Base-by-base conservation (phyloP, 2,113 vertebrate genomes). In the Rhombomys opimus region DNA sequence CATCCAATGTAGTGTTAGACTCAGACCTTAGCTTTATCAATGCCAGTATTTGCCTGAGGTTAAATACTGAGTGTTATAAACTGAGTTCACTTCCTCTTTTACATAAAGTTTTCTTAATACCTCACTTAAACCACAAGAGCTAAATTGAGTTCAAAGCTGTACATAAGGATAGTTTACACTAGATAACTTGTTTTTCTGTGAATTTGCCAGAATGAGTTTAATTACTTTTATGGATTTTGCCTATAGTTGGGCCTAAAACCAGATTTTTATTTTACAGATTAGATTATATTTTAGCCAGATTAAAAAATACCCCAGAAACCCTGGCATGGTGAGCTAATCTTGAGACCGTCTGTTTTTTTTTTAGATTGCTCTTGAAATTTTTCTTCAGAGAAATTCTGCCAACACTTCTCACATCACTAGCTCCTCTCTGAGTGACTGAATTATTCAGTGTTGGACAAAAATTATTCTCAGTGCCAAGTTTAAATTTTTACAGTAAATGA, bases 401-500 rank as follows among this genome's bases (percentile, higher is more conserved):
- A 97, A 95, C 76, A 92, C n/a, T 95, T 92, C 95, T 78, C 73
- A 87, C 95, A 84, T 97, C 81, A 54, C 84, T 89, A 86, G 32
- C 32, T 97, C 11, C 4, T 75, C 61, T 97, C 96, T 38, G 89
- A 97, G 84, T 70, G 77, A 90, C 41, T 97, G 94, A 97, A 98
- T 97, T 94, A 97, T 97, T 97, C 97, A 97, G 95, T 87, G 93
- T 96, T 94, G 90, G 25, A 82, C 72, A 95, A 88, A 96, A 93
- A 92, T 81, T 90, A 95, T 94, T 96, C 78, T 95, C 84, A 86
- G 75, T 41, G 50, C 23, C 3, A 59, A 35, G 23, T 89, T 97
- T 88, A 72, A 91, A 76, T 52, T 85, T 89, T 94, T 95, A 65
- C 7, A 92, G 87, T 90, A 90, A 94, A 91, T 95, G 52, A 93